Percentiles rank a stretch among this genome's conserved stretches.
These are phyloP conservation scores for Meles meles DNA, from an alignment of 2,113 vertebrate species.

Conservation along the genomic window DNA sequence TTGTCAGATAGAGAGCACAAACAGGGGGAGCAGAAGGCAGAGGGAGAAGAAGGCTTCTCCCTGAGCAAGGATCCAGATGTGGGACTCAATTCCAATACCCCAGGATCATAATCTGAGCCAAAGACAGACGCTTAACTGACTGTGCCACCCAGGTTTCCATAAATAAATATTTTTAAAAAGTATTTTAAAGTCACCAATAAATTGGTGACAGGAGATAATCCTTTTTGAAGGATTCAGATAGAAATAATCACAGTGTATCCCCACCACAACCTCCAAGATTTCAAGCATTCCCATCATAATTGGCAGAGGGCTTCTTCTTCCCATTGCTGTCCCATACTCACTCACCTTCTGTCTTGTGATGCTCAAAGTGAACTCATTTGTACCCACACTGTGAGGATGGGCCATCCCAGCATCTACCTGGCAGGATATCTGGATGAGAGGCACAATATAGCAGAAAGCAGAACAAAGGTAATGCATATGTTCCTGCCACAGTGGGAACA, in stretches of 20 bases:
- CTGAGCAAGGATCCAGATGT: no score
- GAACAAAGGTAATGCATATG: neutral
- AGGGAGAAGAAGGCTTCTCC: no score
- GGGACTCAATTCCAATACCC: no score
- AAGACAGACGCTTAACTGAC: no score
- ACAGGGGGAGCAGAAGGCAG: no score
- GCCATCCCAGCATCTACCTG: neutral
- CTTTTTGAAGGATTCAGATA: neutral
- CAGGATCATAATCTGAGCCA: no score
- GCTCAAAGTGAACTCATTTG: neutral
- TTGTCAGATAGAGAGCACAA: no score
- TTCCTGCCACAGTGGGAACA: neutral
- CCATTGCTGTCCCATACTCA: accelerated
- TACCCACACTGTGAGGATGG: neutral
- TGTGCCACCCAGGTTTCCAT: no score
- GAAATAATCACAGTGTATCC: neutral
- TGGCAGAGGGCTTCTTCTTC: neutral
- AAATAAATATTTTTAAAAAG: neutral
- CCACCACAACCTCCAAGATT: neutral
- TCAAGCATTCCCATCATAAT: neutral
- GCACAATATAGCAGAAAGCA: neutral
- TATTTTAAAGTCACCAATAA: neutral
- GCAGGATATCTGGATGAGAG: neutral
- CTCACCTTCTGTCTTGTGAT: neutral
- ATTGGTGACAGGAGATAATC: neutral